phyloP scores from a whole-genome alignment of 1,140 invertebrate species.

The Dermatophagoides farinae region DNA sequence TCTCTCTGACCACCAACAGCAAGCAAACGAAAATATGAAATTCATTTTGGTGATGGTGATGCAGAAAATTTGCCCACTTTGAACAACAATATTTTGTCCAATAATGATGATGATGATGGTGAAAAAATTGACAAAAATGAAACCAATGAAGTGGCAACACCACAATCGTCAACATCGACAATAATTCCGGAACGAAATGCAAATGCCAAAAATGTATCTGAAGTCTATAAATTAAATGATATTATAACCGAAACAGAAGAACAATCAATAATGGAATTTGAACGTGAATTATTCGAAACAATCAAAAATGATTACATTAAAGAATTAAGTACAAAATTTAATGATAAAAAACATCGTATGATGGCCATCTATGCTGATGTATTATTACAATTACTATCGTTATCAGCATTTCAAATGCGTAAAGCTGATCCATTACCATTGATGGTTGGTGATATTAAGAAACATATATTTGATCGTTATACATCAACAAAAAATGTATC shows the following conservation, averaged over 20 bases:
- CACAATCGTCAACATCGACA: not conserved
- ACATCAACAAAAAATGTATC: not conserved
- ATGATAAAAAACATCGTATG: not conserved
- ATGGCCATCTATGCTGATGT: conserved; percentile 11
- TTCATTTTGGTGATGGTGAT: conserved; percentile 11
- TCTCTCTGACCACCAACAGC: not conserved
- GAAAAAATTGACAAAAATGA: not conserved
- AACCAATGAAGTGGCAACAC: not conserved
- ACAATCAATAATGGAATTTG: not conserved
- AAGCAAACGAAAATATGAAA: conserved; percentile 11
- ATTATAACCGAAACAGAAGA: conserved; percentile 1
- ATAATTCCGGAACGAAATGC: not conserved
- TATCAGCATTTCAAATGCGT: not conserved
- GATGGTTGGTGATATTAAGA: not conserved
- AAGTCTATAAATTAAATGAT: conserved; percentile 6
- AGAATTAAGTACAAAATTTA: not conserved
- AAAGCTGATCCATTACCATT: conserved; percentile 6
- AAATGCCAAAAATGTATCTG: not conserved
- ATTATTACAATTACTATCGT: not conserved
- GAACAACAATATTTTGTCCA: not conserved
- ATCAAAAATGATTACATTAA: conserved; percentile 4
- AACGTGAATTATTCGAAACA: not conserved
- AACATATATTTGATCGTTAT: conserved; percentile 7
- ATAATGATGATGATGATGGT: not conserved
- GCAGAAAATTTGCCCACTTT: conserved; percentile 3